phyloP scores from a whole-genome alignment of 2,113 vertebrate genomes.

The Rallus limicola region DNA sequence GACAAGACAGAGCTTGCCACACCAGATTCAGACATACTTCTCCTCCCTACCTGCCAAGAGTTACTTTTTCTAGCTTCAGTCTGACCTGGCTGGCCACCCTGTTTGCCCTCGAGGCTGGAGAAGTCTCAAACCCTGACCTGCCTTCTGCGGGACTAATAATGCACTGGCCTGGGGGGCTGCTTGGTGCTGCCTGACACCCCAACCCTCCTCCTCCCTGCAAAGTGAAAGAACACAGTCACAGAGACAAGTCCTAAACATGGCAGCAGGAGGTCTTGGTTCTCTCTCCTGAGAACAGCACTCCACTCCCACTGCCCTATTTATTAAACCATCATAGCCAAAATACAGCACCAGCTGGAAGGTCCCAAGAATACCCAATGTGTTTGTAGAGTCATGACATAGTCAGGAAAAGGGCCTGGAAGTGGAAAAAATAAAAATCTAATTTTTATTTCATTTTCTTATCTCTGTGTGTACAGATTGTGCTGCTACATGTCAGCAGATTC shows the following conservation, averaged over 20 bases:
- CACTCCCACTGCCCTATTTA: not conserved
- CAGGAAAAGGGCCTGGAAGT: not conserved
- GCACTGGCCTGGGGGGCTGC: not conserved
- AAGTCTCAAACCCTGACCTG: not conserved
- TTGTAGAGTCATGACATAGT: fast-evolving
- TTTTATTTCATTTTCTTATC: not conserved
- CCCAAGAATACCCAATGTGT: too few relatives aligned
- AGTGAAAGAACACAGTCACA: fast-evolving
- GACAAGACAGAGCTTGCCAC: not conserved
- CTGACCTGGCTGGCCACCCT: not conserved
- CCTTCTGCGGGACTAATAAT: not conserved
- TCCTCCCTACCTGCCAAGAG: not conserved
- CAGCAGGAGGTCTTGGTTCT: not conserved
- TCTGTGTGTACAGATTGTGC: not conserved
- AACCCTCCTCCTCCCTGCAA: not conserved
- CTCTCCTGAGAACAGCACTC: not conserved
- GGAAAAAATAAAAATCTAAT: not conserved
- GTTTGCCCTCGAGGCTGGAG: not conserved
- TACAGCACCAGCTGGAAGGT: not conserved
- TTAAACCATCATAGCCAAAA: not conserved
- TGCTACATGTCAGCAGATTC: not conserved
- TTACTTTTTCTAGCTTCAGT: not conserved
- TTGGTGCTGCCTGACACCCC: not conserved
- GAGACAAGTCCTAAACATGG: not conserved
- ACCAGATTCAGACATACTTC: not conserved